phyloP scores from a whole-genome alignment of 2,797 vertebrate genomes.

The Phaenicophaeus curvirostris region DNA sequence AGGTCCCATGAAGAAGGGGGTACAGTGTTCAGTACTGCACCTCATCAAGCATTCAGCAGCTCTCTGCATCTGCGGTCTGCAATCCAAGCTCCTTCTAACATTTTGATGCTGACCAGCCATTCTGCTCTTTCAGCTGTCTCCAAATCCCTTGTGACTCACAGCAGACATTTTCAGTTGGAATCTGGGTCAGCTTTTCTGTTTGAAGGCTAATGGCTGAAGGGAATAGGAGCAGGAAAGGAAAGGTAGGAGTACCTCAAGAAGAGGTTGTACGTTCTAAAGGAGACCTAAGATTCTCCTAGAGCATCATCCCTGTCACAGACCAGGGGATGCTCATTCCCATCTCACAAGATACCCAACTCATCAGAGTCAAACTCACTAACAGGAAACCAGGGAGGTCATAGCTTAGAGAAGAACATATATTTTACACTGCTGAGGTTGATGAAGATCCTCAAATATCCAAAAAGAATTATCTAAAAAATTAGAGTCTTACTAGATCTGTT shows the following conservation, averaged over 20 bases:
- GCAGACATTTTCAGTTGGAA: neutral
- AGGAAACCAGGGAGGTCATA: neutral
- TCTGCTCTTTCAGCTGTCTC: neutral
- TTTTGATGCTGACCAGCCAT: neutral
- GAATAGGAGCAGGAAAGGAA: neutral
- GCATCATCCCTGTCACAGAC: neutral
- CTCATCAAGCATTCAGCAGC: neutral
- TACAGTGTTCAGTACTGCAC: neutral
- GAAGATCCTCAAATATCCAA: neutral
- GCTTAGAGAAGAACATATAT: neutral
- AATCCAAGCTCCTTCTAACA: neutral
- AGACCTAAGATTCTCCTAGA: neutral
- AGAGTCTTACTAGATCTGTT: neutral
- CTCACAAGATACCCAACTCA: neutral
- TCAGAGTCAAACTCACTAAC: neutral
- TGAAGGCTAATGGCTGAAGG: neutral
- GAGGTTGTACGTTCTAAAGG: neutral
- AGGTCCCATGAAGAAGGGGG: neutral
- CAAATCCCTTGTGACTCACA: neutral
- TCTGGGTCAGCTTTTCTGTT: neutral
- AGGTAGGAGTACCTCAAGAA: neutral
- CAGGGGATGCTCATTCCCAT: neutral
- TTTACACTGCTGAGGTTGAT: neutral
- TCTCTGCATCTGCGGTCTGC: neutral
- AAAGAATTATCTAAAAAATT: neutral